Evolutionary conservation across 2,113 vertebrate species (phyloP), one percentile per base, ranked within the genome.

Genomic region (Hymenochirus boettgeri): DNA sequence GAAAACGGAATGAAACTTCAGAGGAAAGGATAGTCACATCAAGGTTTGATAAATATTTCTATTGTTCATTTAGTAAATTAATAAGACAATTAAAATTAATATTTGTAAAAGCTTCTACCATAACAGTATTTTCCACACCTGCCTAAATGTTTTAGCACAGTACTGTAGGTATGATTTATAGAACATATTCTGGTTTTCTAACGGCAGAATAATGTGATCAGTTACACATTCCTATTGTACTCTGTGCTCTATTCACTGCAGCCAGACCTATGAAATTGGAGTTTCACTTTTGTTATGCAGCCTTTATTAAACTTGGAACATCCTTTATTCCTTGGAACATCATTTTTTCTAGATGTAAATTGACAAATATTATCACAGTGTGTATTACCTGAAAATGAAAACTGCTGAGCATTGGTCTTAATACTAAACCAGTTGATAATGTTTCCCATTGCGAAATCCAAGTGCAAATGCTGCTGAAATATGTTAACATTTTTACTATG

Each of bases 391-490:
- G 55, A 58, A 56, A 58, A n/a, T n/a, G 12, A 48, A 58, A 4
- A 29, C 26, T 22, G 39, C 39, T 45, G 62, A 55, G 35, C 26
- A 47, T 33, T 27, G 64, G 33, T 25, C 23, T 23, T 27, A 66
- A 66, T 50, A 59, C 25, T 50, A 58, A 66, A 58, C 56, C 12
- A 23, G 5, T 51, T 58, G 22, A 66, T 58, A 58, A 58, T 58
- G 45, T 66, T 66, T 66, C 63, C 62, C 29, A 39, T 50, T 39
- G 55, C 35, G 45, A 50, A 39, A 65, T 25, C 46, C 25, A 18
- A 33, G 27, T 57, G 53, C 35, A 66, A 48, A 58, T 51, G 54
- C 45, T 66, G 64, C 7, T 66, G 64, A 66, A 58, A 66, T 58
- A 10, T 50, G 63, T 66, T 58, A 65, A 65, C 27, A 50, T 45